These are phyloP conservation scores for Watsonalla binaria DNA, from an alignment of 2,888 invertebrate genomes.

Conservation along the genomic window DNA sequence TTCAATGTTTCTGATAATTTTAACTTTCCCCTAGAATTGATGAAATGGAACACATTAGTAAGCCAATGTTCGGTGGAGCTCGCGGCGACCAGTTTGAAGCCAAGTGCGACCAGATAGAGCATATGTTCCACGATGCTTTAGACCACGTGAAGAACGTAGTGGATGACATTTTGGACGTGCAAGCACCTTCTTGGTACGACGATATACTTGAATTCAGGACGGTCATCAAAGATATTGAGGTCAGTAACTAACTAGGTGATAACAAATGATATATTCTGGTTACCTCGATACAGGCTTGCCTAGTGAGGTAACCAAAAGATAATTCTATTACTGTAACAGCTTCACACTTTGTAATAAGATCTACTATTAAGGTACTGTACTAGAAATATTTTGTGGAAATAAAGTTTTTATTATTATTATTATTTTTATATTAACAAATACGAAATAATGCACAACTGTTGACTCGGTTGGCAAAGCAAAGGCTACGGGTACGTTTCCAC, in stretches of 20 bases:
- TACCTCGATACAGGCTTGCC: too few species aligned
- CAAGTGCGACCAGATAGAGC: conserved; percentile 84
- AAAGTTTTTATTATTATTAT: too few species aligned
- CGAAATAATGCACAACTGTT: too few species aligned
- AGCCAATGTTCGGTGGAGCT: conserved; percentile 88
- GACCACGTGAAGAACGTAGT: conserved; percentile 79
- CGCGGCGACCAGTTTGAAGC: conserved; percentile 82
- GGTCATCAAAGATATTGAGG: conserved; percentile 81
- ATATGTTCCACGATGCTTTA: conserved; percentile 83
- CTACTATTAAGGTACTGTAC: too few species aligned
- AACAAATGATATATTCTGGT: conserved; percentile 19
- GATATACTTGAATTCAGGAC: conserved; percentile 81
- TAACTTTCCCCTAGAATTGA: conserved; percentile 73
- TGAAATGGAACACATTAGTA: conserved; percentile 83
- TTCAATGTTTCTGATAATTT: background rate
- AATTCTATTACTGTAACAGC: too few species aligned
- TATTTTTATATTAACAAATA: too few species aligned
- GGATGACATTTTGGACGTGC: conserved; percentile 85
- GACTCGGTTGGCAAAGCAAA: too few species aligned
- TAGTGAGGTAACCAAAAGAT: too few species aligned
- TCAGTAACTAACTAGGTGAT: conserved; percentile 22
- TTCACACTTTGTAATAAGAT: too few species aligned
- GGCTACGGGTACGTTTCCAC: too few species aligned
- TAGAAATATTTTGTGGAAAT: too few species aligned
- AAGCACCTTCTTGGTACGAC: conserved; percentile 90